Evolutionary conservation across 2,113 vertebrate species (phyloP).

Genomic region (Procavia capensis): DNA sequence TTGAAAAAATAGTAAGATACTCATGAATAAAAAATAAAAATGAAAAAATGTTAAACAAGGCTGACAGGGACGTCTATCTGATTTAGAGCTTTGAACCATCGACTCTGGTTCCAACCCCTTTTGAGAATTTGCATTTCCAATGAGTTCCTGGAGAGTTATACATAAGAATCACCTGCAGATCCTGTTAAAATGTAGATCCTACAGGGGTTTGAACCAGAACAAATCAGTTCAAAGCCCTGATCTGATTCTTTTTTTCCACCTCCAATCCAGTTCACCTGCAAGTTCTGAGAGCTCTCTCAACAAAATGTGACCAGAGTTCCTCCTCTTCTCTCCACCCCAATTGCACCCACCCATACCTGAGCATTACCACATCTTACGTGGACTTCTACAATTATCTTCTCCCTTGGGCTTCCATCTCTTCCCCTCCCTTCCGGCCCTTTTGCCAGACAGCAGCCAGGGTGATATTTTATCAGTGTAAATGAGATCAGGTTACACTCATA

Average conservation of each 20-base stretch:
- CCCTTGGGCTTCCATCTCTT: background rate
- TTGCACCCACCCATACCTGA: accelerated
- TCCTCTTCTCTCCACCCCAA: accelerated
- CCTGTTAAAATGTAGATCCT: too few relatives aligned
- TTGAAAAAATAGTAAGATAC: background rate
- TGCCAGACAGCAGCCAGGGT: background rate
- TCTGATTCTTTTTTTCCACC: background rate
- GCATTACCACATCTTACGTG: background rate
- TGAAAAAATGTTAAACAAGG: background rate
- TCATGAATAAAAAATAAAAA: background rate
- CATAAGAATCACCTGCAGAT: too few relatives aligned
- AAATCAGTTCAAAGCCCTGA: too few relatives aligned
- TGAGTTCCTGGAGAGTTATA: too few relatives aligned
- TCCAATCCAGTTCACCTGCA: background rate
- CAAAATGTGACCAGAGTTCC: background rate
- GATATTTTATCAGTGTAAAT: background rate
- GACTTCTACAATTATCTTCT: background rate
- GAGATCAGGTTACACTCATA: background rate
- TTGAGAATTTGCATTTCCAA: too few relatives aligned
- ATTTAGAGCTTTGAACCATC: background rate
- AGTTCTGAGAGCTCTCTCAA: background rate
- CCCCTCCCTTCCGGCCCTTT: background rate
- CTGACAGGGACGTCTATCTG: background rate
- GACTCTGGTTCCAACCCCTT: too few relatives aligned
- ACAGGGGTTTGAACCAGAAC: too few relatives aligned